Evolutionary conservation across 2,888 invertebrate species (phyloP).

Genomic region (Cyclophora albipunctata): DNA sequence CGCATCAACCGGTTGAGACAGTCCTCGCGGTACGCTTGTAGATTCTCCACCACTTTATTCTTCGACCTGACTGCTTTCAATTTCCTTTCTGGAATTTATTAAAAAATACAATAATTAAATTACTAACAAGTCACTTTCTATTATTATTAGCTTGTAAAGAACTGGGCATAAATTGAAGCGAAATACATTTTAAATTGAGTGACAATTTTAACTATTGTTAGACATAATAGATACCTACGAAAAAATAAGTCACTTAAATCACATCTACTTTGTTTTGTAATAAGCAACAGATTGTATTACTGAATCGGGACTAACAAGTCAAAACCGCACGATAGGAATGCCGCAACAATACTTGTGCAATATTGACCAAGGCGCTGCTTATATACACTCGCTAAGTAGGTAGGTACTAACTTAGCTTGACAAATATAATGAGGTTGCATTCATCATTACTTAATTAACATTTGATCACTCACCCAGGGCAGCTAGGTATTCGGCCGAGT

Average conservation of each 20-base stretch:
- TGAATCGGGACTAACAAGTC: background rate
- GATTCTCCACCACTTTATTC: constrained; percentile 74
- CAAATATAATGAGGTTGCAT: no score
- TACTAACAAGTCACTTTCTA: constrained; percentile 1
- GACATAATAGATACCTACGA: no score
- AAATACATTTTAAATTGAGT: no score
- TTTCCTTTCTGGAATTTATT: constrained; percentile 49
- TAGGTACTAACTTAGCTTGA: constrained; percentile 2
- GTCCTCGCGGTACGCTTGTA: constrained; percentile 74
- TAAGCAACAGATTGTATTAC: constrained; percentile 2
- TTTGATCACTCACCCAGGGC: constrained; percentile 73
- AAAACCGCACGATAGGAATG: background rate
- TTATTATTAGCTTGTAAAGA: no score
- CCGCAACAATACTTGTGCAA: constrained; percentile 11
- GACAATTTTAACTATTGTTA: no score
- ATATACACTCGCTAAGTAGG: background rate
- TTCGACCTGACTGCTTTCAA: constrained; percentile 55
- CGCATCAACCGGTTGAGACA: constrained; percentile 76
- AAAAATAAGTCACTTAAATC: no score
- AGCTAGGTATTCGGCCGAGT: constrained; percentile 80
- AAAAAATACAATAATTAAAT: constrained; percentile 1
- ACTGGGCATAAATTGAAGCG: no score
- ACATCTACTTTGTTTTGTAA: no score
- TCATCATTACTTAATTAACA: no score
- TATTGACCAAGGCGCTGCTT: constrained; percentile 7